Evolutionary conservation across 1,140 invertebrate species (phyloP), one percentile per base, ranked within the genome.

Genomic region (Trypoxylus dichotomus): DNA sequence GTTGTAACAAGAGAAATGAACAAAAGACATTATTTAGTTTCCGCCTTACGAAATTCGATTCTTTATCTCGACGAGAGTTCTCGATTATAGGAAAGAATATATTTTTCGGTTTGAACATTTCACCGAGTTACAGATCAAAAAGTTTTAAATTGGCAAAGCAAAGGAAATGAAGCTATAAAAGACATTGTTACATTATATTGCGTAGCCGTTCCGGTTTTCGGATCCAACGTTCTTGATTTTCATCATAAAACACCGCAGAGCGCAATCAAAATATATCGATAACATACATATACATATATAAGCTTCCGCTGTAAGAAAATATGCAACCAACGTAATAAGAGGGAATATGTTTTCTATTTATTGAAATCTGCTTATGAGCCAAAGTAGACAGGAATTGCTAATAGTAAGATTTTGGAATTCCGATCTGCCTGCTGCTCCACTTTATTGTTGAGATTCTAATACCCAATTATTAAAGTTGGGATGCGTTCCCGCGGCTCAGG

Each of bases 21-120:
- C 60, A 68, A 68, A 68, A 68, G 60, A 29, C 60, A 68, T 68
- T 68, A 68, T 68, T 68, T 68, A 68, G 60, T 29, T 68, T 68
- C 60, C 19, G 21, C 60, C 25, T 68, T 68, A 68, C 24, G 24
- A 68, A 27, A 68, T 68, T 68, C 60, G 60, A 68, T 68, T 27
- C 60, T 68, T 21, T 68, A 24, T 68, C 24, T 24, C 27, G 24
- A 3, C 27, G 27, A 29, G 19, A 7, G 27, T n/a, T n/a, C 24
- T 27, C 58, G 21, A 60, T 60, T 60, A 8, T 5, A 37, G 32
- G 60, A 24, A 21, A 68, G 60, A 68, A 27, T 13, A 15, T 68
- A 58, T 68, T 68, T 68, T 24, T 15, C 60, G 21, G 8, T 13
- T 68, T 68, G 21, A 27, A 68, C 25, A 24, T 68, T 68, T 68